A percentile compares a stretch with the other conserved stretches of the same genome.
Conservation (phyloP, 53 echinoderm and acorn worm genomes). For the Astropecten irregularis region DNA sequence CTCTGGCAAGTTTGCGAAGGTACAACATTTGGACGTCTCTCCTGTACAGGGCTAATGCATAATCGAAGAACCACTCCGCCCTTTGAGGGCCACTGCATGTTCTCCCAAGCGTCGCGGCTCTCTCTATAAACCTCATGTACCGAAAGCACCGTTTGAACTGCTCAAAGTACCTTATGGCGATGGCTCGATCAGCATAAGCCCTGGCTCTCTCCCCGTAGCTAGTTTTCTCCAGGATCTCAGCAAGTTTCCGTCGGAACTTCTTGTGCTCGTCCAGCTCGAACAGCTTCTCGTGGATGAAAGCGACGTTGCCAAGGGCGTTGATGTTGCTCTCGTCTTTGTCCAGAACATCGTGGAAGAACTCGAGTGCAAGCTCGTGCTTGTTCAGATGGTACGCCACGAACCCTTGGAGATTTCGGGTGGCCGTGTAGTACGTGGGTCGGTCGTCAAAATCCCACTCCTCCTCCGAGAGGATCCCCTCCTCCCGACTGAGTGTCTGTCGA, state of each 20-base stretch:
- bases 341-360: slow-evolving; percentile 64
- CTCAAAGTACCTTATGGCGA: slow-evolving; percentile 79
- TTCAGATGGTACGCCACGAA: slow-evolving; percentile 73
- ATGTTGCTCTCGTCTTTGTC: slow-evolving; percentile 67
- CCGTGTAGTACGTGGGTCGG: slow-evolving; percentile 72
- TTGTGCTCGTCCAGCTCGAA: not conserved
- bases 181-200: slow-evolving; percentile 80
- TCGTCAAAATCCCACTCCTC: slow-evolving; percentile 69
- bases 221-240: slow-evolving; percentile 17
- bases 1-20: slow-evolving; percentile 40
- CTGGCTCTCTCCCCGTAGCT: slow-evolving; percentile 60
- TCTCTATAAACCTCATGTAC: slow-evolving; percentile 78
- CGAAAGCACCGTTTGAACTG: slow-evolving; percentile 78
- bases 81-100: slow-evolving; percentile 55
- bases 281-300: slow-evolving; percentile 21
- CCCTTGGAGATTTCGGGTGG: slow-evolving; percentile 74
- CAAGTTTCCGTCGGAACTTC: slow-evolving; percentile 20
- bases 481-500: slow-evolving; percentile 20
- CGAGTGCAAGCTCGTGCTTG: slow-evolving; percentile 56
- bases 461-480: slow-evolving; percentile 30
- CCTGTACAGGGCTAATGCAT: slow-evolving; percentile 76
- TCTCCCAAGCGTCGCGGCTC: slow-evolving; percentile 68
- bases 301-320: slow-evolving; percentile 72
- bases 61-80: slow-evolving; percentile 91
- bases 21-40: slow-evolving; percentile 86